These are phyloP conservation scores for Empis livida DNA, from an alignment of 2,888 invertebrate genomes.

Conservation along the genomic window DNA sequence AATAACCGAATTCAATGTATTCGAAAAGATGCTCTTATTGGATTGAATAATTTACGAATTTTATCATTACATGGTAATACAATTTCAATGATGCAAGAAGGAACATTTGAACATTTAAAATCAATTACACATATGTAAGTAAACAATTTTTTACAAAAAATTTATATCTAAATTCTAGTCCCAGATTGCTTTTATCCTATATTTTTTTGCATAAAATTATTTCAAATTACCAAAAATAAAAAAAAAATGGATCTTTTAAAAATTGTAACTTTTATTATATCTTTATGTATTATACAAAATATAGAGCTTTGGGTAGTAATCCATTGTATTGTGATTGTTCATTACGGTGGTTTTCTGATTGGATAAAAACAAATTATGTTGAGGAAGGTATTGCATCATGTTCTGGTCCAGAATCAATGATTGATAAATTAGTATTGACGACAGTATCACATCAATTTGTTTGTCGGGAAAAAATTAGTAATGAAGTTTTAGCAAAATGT, in stretches of 20 bases:
- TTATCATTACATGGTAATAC: constrained; percentile 92
- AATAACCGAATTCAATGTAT: constrained; percentile 94
- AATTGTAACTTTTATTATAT: too few species aligned
- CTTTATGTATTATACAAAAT: too few species aligned
- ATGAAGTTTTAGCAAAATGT: constrained; percentile 84
- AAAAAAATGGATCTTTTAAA: too few species aligned
- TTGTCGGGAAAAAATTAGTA: constrained; percentile 64
- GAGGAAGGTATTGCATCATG: constrained; percentile 99
- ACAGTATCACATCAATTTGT: constrained; percentile 72
- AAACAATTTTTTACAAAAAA: too few species aligned
- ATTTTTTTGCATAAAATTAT: too few species aligned
- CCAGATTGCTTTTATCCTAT: too few species aligned
- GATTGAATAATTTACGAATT: constrained; percentile 72
- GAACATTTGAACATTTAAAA: constrained; percentile 83
- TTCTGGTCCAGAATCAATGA: constrained; percentile 76
- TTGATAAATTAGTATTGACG: constrained; percentile 85
- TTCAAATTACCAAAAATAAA: too few species aligned
- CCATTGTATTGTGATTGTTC: constrained; percentile 96
- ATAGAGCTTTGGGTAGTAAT: constrained; percentile 90
- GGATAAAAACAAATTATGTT: constrained; percentile 91
- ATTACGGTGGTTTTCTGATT: constrained; percentile 90
- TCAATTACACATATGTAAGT: constrained; percentile 87
- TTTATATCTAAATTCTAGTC: too few species aligned
- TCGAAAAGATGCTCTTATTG: constrained; percentile 75
- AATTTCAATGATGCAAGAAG: constrained; percentile 91